Conservation (phyloP, 2,797 vertebrate genomes). For the Sebastes vulpes region DNA sequence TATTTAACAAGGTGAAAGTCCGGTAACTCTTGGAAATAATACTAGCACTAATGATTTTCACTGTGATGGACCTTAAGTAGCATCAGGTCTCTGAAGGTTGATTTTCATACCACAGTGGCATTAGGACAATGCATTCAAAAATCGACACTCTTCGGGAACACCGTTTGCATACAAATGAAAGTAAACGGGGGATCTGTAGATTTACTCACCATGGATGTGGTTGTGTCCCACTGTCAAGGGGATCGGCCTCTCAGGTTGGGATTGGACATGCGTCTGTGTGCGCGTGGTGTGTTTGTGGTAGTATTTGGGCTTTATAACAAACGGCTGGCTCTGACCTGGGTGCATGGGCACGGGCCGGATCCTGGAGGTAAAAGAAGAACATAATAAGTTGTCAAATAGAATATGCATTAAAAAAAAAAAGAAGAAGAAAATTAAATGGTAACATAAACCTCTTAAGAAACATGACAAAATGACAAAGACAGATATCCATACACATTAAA, state of each 20-base stretch:
- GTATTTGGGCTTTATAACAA: conserved; percentile 93
- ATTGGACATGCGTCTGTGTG: conserved; percentile 84
- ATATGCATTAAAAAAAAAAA: background rate
- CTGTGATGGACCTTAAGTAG: background rate
- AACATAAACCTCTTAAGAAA: background rate
- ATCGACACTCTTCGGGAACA: background rate
- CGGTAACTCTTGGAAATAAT: background rate
- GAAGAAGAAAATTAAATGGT: background rate
- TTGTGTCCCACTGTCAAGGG: conserved; percentile 88
- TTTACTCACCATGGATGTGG: conserved; percentile 90
- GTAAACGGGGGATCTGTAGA: background rate
- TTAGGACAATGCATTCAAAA: background rate
- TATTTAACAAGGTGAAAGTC: background rate
- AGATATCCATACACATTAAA: background rate
- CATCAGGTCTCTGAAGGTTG: background rate
- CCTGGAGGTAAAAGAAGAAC: conserved; percentile 76
- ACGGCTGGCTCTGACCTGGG: conserved; percentile 91
- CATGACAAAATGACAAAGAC: background rate
- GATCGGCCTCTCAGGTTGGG: conserved; percentile 88
- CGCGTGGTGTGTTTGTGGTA: conserved; percentile 87
- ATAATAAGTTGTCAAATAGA: background rate
- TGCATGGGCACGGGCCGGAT: conserved; percentile 89
- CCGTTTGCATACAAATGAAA: background rate
- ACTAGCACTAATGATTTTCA: background rate
- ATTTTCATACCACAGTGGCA: background rate